Evolutionary conservation across 2,113 vertebrate species (phyloP).

Genomic region (Hucho hucho): DNA sequence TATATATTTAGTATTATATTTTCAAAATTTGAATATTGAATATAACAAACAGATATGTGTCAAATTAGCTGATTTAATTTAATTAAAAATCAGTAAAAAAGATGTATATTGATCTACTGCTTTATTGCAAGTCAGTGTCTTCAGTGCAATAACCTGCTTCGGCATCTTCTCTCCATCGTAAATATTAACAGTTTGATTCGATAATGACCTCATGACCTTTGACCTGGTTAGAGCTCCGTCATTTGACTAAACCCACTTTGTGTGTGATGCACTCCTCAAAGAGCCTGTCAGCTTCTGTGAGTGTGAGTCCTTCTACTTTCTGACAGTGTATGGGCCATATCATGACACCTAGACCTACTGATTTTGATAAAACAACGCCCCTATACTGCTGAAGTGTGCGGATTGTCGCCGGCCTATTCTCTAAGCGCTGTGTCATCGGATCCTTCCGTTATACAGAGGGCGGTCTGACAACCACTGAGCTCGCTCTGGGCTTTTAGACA

Average conservation of each 20-base stretch:
- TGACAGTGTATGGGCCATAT: conserved; percentile 25
- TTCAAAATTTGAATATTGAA: too few species aligned
- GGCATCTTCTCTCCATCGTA: too few species aligned
- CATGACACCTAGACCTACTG: not conserved
- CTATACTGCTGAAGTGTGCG: not conserved
- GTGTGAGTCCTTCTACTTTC: conserved; percentile 35
- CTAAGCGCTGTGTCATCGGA: conserved; percentile 14
- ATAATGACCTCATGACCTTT: not conserved
- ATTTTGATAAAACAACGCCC: not conserved
- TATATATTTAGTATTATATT: too few species aligned
- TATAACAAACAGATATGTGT: too few species aligned
- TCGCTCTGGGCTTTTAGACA: conserved; percentile 40
- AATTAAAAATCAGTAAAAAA: too few species aligned
- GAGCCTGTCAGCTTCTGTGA: not conserved
- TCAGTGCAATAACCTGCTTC: too few species aligned
- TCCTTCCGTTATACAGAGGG: not conserved
- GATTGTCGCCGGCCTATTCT: not conserved
- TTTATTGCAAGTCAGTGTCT: too few species aligned
- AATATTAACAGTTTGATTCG: not conserved
- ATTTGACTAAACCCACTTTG: not conserved
- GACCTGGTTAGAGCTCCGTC: too few species aligned
- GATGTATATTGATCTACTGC: too few species aligned
- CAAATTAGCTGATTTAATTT: too few species aligned
- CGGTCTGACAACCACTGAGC: not conserved
- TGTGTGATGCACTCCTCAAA: not conserved